These are phyloP conservation scores for Cataglyphis rosenhaueri DNA, from an alignment of 2,888 invertebrate genomes.

Conservation along the genomic window DNA sequence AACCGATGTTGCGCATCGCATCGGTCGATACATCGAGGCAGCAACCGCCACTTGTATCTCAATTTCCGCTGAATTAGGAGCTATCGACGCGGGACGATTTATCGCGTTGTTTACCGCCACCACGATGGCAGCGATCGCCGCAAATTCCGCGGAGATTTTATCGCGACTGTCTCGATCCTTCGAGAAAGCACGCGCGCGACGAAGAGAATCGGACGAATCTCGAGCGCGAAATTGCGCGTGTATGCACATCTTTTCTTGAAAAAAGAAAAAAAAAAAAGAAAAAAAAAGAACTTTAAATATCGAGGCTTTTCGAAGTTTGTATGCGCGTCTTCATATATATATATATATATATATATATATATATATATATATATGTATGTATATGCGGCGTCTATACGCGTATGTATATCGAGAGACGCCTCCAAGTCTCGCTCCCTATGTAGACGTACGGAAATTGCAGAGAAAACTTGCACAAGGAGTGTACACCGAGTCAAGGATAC, in stretches of 20 bases:
- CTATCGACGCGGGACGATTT: conserved; percentile 52
- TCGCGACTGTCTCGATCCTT: background rate
- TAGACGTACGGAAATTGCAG: conserved; percentile 31
- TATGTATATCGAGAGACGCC: background rate
- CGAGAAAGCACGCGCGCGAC: background rate
- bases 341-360: no score
- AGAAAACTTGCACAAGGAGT: conserved; percentile 22
- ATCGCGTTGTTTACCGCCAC: conserved; percentile 50
- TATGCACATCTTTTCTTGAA: no score
- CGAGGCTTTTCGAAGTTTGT: background rate
- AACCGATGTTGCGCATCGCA: conserved; percentile 39
- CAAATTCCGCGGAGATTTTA: conserved; percentile 6
- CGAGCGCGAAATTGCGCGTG: background rate
- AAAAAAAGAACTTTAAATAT: background rate
- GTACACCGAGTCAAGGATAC: conserved; percentile 51
- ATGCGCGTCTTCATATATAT: background rate
- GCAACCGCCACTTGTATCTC: conserved; percentile 55
- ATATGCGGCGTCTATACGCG: no score
- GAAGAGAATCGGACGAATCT: background rate
- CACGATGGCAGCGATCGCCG: conserved; percentile 31
- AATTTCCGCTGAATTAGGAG: conserved; percentile 55
- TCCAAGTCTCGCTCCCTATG: conserved; percentile 1
- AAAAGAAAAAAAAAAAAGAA: no score
- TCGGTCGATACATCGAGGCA: conserved; percentile 50
- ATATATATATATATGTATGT: no score